These are phyloP conservation scores for Phaethon lepturus DNA, from an alignment of 2,113 vertebrate species.

Conservation along the genomic window DNA sequence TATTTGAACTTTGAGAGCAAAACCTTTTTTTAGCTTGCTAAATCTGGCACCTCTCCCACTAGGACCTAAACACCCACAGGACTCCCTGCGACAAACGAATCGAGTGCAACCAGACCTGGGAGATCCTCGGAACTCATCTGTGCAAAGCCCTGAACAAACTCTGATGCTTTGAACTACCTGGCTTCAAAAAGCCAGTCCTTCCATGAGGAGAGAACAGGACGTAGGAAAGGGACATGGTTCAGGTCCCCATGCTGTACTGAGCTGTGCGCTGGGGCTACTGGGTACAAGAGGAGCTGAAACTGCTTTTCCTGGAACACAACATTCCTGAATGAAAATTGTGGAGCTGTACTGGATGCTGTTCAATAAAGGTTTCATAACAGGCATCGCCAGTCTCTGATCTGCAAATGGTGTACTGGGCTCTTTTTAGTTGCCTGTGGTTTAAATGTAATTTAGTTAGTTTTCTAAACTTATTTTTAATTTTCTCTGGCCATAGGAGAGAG, in stretches of 20 bases:
- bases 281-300: not conserved
- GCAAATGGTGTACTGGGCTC: not conserved
- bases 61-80: too few relatives aligned
- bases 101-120: rapidly evolving
- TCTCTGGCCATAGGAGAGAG: not conserved
- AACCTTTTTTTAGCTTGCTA: not conserved
- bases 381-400: not conserved
- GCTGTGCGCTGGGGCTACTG: not conserved
- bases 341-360: not conserved
- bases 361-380: rapidly evolving
- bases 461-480: not conserved
- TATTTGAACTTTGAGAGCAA: not conserved
- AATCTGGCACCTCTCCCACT: not conserved
- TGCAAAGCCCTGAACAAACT: rapidly evolving
- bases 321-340: not conserved
- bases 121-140: too few relatives aligned
- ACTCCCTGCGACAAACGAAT: not conserved
- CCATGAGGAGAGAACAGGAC: rapidly evolving
- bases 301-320: not conserved
- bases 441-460: not conserved
- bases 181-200: rapidly evolving
- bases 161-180: rapidly evolving
- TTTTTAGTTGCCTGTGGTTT: not conserved
- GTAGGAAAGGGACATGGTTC: not conserved
- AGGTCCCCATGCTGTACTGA: not conserved